These are phyloP conservation scores for Patella caerulea DNA, from an alignment of 2,888 invertebrate species.

Conservation along the genomic window DNA sequence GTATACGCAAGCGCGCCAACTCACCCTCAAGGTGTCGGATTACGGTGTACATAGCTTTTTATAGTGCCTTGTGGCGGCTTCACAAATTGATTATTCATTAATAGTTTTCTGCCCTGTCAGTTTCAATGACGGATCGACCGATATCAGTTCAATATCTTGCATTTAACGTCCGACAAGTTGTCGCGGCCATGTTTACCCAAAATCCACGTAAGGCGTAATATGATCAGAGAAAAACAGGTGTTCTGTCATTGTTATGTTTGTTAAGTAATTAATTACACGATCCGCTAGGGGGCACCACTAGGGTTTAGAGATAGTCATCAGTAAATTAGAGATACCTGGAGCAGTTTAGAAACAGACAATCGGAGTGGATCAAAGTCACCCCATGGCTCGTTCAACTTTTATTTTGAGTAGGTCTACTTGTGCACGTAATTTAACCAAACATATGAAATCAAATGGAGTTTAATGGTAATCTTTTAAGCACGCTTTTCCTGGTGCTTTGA, in stretches of 20 bases:
- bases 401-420: too few relatives aligned
- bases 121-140: constrained; percentile 7
- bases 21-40: constrained; percentile 5
- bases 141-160: neutral
- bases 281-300: too few relatives aligned
- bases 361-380: too few relatives aligned
- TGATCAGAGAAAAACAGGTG: constrained; percentile 9
- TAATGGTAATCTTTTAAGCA: too few relatives aligned
- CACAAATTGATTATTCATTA: constrained; percentile 7
- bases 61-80: constrained; percentile 9
- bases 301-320: too few relatives aligned
- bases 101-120: neutral
- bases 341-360: too few relatives aligned
- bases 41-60: neutral
- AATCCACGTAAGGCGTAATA: constrained; percentile 8
- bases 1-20: neutral
- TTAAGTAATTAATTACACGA: neutral
- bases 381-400: too few relatives aligned
- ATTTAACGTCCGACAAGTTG: constrained; percentile 3
- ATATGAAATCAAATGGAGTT: too few relatives aligned
- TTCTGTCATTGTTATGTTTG: neutral
- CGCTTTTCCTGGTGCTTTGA: too few relatives aligned
- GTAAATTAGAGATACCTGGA: too few relatives aligned
- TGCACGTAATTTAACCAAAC: too few relatives aligned
- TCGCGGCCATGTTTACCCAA: constrained; percentile 10